Evolutionary conservation across 2,888 invertebrate species (phyloP).

Genomic region (Microctonus brassicae): DNA sequence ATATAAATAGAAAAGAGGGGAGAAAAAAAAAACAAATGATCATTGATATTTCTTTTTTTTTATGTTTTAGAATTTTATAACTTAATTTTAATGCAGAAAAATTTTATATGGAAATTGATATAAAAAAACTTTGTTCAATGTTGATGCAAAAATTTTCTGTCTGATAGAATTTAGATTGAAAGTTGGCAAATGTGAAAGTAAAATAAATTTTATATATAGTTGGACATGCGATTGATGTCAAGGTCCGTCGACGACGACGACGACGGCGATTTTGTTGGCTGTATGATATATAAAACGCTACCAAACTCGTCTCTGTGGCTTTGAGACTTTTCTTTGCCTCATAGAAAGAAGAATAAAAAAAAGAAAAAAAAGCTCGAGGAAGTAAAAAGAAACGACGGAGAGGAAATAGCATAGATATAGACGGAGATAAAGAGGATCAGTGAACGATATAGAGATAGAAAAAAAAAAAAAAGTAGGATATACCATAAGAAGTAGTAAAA

Average conservation of each 20-base stretch:
- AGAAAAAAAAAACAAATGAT: not conserved
- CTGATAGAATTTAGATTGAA: no score
- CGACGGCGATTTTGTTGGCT: no score
- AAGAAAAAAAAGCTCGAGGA: not conserved
- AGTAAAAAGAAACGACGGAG: slow-evolving; percentile 2
- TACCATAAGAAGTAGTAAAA: not conserved
- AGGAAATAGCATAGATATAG: not conserved
- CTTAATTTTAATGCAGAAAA: no score
- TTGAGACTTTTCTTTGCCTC: not conserved
- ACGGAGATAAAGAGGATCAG: slow-evolving; percentile 7
- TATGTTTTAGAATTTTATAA: no score
- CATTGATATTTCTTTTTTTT: no score
- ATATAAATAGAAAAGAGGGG: not conserved
- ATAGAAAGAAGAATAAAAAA: not conserved
- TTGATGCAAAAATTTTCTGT: no score
- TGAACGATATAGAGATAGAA: not conserved
- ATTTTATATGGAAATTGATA: no score
- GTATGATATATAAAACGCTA: not conserved
- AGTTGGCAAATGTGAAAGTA: no score
- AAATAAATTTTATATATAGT: not conserved
- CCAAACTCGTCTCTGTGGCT: slow-evolving; percentile 9
- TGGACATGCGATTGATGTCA: slow-evolving; percentile 27
- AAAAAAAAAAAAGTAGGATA: not conserved
- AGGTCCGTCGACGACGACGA: slow-evolving; percentile 7
- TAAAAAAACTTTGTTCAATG: no score